These are phyloP conservation scores for Platycheirus rosarum DNA, from an alignment of 2,888 invertebrate species.

Conservation along the genomic window DNA sequence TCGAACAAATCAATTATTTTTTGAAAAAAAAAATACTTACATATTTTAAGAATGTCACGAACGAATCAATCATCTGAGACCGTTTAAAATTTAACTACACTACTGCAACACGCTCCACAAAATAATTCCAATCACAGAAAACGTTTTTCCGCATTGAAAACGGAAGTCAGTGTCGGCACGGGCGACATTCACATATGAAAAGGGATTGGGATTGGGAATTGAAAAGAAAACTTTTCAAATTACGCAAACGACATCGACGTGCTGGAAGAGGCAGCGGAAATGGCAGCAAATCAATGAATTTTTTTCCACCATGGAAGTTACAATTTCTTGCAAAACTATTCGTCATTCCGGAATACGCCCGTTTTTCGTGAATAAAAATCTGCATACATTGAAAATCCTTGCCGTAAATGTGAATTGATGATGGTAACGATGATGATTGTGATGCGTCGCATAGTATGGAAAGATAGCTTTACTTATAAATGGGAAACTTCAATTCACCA, in stretches of 20 bases:
- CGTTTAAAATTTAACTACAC: constrained; percentile 40
- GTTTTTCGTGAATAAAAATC: constrained; percentile 15
- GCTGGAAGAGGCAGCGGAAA: constrained; percentile 47
- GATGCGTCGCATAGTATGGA: constrained; percentile 28
- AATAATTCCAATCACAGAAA: constrained; percentile 52
- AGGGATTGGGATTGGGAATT: constrained; percentile 56
- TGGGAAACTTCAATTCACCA: background rate
- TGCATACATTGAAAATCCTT: background rate
- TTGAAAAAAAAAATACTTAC: no score
- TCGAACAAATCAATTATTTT: no score
- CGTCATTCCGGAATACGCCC: constrained; percentile 22
- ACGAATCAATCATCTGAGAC: constrained; percentile 58
- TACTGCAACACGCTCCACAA: constrained; percentile 10
- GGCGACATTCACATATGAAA: constrained; percentile 53
- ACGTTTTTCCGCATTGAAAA: constrained; percentile 46
- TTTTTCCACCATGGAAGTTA: constrained; percentile 53
- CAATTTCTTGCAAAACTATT: constrained; percentile 66
- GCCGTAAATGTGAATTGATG: constrained; percentile 7
- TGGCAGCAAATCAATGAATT: constrained; percentile 59
- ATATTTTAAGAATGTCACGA: constrained; percentile 11
- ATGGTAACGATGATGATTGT: constrained; percentile 47
- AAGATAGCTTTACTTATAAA: background rate
- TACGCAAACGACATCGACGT: constrained; percentile 50
- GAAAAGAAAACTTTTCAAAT: constrained; percentile 69
- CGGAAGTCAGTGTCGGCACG: constrained; percentile 26